A percentile compares a stretch with the other conserved stretches of the same genome.
phyloP scores from a whole-genome alignment of 2,113 vertebrate genomes.

The Orcinus orca region DNA sequence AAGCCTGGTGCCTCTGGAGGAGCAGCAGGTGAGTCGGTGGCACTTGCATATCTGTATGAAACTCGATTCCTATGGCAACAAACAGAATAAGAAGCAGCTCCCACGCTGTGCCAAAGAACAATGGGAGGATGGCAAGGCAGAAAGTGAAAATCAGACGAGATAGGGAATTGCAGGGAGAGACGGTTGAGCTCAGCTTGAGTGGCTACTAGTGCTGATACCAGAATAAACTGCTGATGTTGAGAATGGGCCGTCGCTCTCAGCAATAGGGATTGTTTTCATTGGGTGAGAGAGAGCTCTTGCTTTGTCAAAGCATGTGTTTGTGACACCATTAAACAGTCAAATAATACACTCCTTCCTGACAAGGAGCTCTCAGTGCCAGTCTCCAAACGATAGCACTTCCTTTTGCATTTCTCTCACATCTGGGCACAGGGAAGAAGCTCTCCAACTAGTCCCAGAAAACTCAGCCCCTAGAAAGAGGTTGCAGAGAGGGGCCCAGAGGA shows the following conservation, averaged over 20 bases:
- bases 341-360: neutral
- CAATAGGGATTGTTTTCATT: neutral
- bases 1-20: neutral
- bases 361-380: neutral
- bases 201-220: neutral
- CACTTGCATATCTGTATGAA: neutral
- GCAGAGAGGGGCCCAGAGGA: neutral
- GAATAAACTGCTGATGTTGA: neutral
- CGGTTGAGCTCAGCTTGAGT: neutral
- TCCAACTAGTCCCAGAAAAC: neutral
- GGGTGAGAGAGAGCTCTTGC: neutral
- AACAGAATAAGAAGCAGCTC: neutral
- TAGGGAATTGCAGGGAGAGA: neutral
- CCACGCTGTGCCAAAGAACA: neutral
- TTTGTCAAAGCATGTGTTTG: neutral
- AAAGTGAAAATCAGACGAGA: neutral
- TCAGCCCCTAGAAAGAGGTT: neutral
- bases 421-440: neutral
- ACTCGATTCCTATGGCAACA: conserved; percentile 44
- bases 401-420: neutral
- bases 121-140: neutral
- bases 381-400: neutral
- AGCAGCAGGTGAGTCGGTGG: neutral
- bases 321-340: neutral
- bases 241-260: neutral